Base-by-base conservation (phyloP, 2,113 vertebrate genomes). In the Setophaga kirtlandii region DNA sequence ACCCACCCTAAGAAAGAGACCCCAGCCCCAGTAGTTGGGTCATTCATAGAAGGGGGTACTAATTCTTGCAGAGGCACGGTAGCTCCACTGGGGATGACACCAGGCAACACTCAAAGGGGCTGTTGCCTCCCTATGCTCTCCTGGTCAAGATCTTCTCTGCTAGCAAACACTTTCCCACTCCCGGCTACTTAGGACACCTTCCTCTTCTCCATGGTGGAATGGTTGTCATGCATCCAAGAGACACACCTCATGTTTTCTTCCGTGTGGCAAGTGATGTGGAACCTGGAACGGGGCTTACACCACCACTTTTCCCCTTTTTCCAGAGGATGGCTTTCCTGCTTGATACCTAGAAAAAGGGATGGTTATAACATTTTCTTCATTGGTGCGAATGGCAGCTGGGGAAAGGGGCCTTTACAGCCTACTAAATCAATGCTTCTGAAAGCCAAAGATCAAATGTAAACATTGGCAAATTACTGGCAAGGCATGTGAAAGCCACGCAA, bases 361-460 rank as follows among this genome's bases (percentile, higher is more conserved):
- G 28, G 53, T 64, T 96, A 80, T 87, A 75, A 79, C 27, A n/a
- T 20, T 70, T 64, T 76, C 96, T 93, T 79, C 87, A 74, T 50
- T 3, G 5, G 79, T 83, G 89, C 93, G 93, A 90, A 88, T 82
- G 73, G 67, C 64, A 82, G 31, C 76, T 96, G 67, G 15, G 70
- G 65, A 96, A 87, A 97, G 44, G 25, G 41, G 18, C 33, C 80
- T 94, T 92, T 94, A 62, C 53, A 86, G 62, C 71, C 69, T 83
- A 71, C 41, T 93, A 87, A 71, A 89, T 90, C 87, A 82, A 49
- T 47, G 53, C 42, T 74, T 94, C 93, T 67, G 33, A 49, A 69
- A 94, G 85, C 85, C 97, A 90, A 92, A 96, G 94, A 91, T 62
- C 47, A 44, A 77, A 91, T 56, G 83, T 77, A 87, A 96, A 83